Evolutionary conservation across 2,797 vertebrate species (phyloP), one percentile per base, ranked within the genome.

Genomic region (Chiropotes sagulatus): DNA sequence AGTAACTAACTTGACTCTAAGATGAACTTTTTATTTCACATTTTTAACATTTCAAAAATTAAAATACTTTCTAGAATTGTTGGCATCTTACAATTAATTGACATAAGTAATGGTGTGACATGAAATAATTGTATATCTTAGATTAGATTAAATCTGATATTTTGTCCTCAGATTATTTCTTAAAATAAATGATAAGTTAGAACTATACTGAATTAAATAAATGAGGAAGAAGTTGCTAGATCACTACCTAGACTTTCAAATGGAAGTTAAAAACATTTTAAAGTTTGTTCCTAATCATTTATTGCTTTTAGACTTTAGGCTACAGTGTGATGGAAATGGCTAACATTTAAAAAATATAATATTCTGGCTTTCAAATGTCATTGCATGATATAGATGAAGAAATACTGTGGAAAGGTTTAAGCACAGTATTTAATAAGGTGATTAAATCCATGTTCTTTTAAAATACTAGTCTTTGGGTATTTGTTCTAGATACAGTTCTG

Each of bases 341-440:
- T 94, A 83, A 67, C 57, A 94, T 96, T 96, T 95, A 28, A 52
- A 95, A 93, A 70, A 76, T 61, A 72, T 8, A 94, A 26, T 81
- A 86, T 88, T 89, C 76, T 95, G 17, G 73, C 13, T 97, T 93
- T 93, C 52, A 95, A 93, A 94, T 96, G 89, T 95, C 58, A 79
- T 26, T 44, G 22, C 15, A 72, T 86, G 52, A 58, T 90, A 5
- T 39, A 58, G 80, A 20, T 73, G 28, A 92, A 81, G 48, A 86
- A 95, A 58, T 33, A 67, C 78, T n/a, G 0, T 81, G 50, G 33
- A 84, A 72, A 67, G 86, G 10, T 88, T 89, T 89, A 81, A 95
- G 76, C 28, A 61, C 54, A 41, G 12, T 72, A n/a, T 90, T 88
- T 94, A 87, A 95, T 75, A 44, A 52, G 17, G 6, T 87, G 58